These are phyloP conservation scores for Parelbella ahira DNA, from an alignment of 2,888 invertebrate genomes.

Conservation along the genomic window DNA sequence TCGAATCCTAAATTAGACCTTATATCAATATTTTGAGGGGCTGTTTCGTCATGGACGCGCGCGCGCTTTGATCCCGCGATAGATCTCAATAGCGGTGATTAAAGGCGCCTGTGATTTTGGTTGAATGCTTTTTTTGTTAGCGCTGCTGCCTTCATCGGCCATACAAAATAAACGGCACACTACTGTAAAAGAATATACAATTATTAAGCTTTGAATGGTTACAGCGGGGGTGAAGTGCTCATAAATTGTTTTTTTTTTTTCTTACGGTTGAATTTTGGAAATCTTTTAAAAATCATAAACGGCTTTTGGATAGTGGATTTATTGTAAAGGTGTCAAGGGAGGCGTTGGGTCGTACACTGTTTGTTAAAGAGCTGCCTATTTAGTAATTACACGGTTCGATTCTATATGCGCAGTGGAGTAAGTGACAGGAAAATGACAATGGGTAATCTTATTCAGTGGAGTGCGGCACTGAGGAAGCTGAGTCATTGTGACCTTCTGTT, in stretches of 20 bases:
- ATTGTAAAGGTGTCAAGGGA: slow-evolving; percentile 58
- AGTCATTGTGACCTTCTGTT: too few species aligned
- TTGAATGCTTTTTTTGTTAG: slow-evolving; percentile 72
- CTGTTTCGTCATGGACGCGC: slow-evolving; percentile 60
- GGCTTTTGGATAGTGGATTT: slow-evolving; percentile 55
- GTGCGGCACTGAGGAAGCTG: too few species aligned
- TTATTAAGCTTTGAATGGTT: slow-evolving; percentile 78
- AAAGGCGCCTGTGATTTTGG: slow-evolving; percentile 80
- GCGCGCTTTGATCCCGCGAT: slow-evolving; percentile 73
- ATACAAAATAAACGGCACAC: slow-evolving; percentile 75
- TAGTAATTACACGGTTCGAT: slow-evolving; percentile 63
- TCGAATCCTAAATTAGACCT: slow-evolving; percentile 55
- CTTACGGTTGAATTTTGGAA: slow-evolving; percentile 51
- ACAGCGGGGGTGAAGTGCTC: slow-evolving; percentile 79
- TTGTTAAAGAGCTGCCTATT: slow-evolving; percentile 50
- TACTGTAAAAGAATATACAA: slow-evolving; percentile 81
- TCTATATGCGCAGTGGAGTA: slow-evolving; percentile 31
- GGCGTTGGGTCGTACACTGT: slow-evolving; percentile 47
- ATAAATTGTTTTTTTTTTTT: slow-evolving; percentile 76
- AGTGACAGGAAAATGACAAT: slow-evolving; percentile 23
- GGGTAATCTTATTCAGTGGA: background rate
- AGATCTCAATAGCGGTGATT: slow-evolving; percentile 81
- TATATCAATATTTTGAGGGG: slow-evolving; percentile 65
- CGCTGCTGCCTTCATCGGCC: slow-evolving; percentile 65
- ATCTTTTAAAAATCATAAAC: slow-evolving; percentile 74